phyloP scores from a whole-genome alignment of 2,797 vertebrate genomes.

The Urocyon cinereoargenteus region DNA sequence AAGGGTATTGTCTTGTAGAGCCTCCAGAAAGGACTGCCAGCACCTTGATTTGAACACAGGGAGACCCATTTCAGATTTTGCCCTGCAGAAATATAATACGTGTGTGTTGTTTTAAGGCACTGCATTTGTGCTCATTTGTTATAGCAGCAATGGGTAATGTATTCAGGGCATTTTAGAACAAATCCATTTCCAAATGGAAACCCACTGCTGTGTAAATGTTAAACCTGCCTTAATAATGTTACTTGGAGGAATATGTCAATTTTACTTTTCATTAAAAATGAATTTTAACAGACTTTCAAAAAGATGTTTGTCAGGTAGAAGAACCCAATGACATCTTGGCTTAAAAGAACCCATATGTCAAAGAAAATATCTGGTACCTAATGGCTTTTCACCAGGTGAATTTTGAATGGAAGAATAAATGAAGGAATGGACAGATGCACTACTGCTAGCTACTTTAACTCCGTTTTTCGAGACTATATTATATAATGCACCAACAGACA shows the following conservation, averaged over 20 bases:
- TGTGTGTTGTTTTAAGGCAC: not conserved
- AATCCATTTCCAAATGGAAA: not conserved
- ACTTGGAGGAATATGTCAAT: not conserved
- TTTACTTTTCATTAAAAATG: not conserved
- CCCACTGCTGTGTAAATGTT: not conserved
- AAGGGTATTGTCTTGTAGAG: not conserved
- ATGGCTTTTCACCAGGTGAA: not conserved
- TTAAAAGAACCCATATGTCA: not conserved
- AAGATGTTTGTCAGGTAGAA: not conserved
- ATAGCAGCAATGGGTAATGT: not conserved
- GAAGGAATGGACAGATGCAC: not conserved
- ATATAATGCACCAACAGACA: not conserved
- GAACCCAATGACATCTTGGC: not conserved
- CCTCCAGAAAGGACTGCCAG: not conserved
- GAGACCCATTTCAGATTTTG: not conserved
- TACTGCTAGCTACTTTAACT: not conserved
- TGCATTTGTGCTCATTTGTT: not conserved
- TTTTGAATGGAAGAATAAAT: not conserved
- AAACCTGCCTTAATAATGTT: not conserved
- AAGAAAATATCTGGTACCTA: not conserved
- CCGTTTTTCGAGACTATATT: not conserved
- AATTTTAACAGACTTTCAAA: not conserved
- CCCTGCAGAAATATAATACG: not conserved
- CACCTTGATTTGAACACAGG: not conserved
- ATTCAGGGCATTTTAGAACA: not conserved